A percentile compares a stretch with the other conserved stretches of the same genome.
phyloP scores from a whole-genome alignment of 2,888 invertebrate genomes.

The Junonia oenone region DNA sequence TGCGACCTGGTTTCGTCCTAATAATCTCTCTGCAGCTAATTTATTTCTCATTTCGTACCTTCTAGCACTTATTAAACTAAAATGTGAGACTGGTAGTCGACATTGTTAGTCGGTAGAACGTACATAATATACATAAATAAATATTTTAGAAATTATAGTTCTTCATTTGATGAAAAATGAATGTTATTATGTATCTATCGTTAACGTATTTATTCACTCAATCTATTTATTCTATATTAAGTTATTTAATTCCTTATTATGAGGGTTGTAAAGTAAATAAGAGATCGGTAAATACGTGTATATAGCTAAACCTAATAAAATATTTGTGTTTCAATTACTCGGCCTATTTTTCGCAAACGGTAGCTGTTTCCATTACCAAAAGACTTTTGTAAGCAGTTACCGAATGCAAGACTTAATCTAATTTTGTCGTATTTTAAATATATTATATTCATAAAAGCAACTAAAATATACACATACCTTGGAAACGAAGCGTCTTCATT shows the following conservation, averaged over 20 bases:
- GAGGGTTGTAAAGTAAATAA: slow-evolving; percentile 65
- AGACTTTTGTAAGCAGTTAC: slow-evolving; percentile 22
- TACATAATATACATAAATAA: slow-evolving; percentile 61
- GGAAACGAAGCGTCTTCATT: slow-evolving; percentile 46
- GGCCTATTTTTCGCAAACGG: slow-evolving; percentile 58
- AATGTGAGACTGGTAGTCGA: slow-evolving; percentile 80
- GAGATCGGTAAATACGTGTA: slow-evolving; percentile 58
- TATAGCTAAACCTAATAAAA: slow-evolving; percentile 56
- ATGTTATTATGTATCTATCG: slow-evolving; percentile 57
- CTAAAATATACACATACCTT: slow-evolving; percentile 14
- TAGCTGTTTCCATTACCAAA: slow-evolving; percentile 33
- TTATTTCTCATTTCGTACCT: slow-evolving; percentile 70
- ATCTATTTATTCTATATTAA: slow-evolving; percentile 55
- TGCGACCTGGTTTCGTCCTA: slow-evolving; percentile 66
- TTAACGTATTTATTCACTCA: slow-evolving; percentile 61
- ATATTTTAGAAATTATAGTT: slow-evolving; percentile 65
- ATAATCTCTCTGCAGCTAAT: slow-evolving; percentile 64
- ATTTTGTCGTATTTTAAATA: slow-evolving; percentile 21
- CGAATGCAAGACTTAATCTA: slow-evolving; percentile 19
- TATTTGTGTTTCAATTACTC: slow-evolving; percentile 54
- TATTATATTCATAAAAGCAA: slow-evolving; percentile 1
- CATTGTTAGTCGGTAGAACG: slow-evolving; percentile 76
- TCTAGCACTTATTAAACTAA: slow-evolving; percentile 76
- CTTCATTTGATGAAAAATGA: slow-evolving; percentile 65
- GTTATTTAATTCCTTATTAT: slow-evolving; percentile 64